Conservation (phyloP, 2,888 invertebrate genomes). For the Oegoconia quadripuncta region DNA sequence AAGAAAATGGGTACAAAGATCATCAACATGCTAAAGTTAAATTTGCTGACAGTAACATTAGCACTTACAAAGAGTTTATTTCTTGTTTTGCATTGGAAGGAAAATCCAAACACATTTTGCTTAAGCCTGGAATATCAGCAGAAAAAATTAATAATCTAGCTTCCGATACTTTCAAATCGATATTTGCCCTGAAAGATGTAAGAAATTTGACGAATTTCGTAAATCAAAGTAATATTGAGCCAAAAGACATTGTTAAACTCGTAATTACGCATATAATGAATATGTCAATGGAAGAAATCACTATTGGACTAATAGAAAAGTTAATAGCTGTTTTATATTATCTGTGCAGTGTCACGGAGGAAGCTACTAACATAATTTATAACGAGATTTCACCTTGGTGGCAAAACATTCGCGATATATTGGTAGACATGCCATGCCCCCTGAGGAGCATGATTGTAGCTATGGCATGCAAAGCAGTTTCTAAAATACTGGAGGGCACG, state of each 20-base stretch:
- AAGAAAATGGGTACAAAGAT: constrained; percentile 62
- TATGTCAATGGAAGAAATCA: constrained; percentile 73
- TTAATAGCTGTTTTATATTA: constrained; percentile 82
- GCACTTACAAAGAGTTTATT: constrained; percentile 75
- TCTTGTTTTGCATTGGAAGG: constrained; percentile 73
- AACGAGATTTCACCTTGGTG: constrained; percentile 90
- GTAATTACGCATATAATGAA: constrained; percentile 86
- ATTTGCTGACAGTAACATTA: constrained; percentile 73
- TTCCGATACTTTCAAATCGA: constrained; percentile 59
- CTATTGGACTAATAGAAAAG: constrained; percentile 81
- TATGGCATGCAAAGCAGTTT: constrained; percentile 89
- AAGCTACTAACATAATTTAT: constrained; percentile 81
- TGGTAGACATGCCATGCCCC: constrained; percentile 86
- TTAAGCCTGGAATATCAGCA: constrained; percentile 44
- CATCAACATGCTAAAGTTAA: constrained; percentile 72
- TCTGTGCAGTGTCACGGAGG: constrained; percentile 81
- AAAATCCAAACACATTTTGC: constrained; percentile 40
- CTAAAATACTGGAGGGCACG: constrained; percentile 65
- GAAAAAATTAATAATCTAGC: constrained; percentile 54
- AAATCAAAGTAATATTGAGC: constrained; percentile 52
- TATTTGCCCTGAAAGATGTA: constrained; percentile 58
- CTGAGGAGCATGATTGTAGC: constrained; percentile 90
- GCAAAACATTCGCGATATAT: constrained; percentile 85
- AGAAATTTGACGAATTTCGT: constrained; percentile 41
- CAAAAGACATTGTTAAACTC: constrained; percentile 84